Evolutionary conservation across 2,888 invertebrate genomes (phyloP).

Genomic region (Spodoptera littoralis): DNA sequence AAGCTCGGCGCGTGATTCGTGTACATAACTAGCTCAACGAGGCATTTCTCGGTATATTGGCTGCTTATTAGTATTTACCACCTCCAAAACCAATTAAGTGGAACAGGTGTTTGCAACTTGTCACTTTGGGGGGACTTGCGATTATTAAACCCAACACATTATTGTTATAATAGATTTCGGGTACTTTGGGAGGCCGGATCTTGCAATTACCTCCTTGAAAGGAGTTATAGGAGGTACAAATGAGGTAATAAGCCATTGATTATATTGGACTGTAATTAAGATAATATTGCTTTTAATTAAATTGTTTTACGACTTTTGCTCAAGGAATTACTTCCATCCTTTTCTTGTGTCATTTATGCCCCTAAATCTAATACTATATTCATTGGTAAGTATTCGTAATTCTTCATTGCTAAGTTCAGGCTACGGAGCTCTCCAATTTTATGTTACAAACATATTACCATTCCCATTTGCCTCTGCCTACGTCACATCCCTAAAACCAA

Average conservation of each 20-base stretch:
- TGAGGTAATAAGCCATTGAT: conserved; percentile 30
- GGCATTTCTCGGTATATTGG: conserved; percentile 39
- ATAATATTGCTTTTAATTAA: not conserved
- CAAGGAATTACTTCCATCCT: no score
- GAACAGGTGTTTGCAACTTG: conserved; percentile 54
- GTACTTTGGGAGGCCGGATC: conserved; percentile 20
- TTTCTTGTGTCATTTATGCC: no score
- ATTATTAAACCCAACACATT: conserved; percentile 49
- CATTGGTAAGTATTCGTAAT: no score
- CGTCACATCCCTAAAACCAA: no score
- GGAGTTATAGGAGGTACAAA: conserved; percentile 24
- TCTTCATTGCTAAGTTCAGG: no score
- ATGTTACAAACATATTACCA: no score
- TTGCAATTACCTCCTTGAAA: conserved; percentile 29
- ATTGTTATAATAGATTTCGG: conserved; percentile 53
- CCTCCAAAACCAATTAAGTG: conserved; percentile 51
- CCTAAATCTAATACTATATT: no score
- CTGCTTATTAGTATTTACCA: conserved; percentile 54
- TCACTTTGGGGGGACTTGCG: conserved; percentile 44
- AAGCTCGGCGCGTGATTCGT: no score
- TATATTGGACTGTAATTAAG: not conserved
- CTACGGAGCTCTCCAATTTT: no score
- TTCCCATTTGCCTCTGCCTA: no score
- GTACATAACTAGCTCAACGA: no score
- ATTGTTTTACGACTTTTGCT: not conserved